phyloP scores from a whole-genome alignment of 2,797 vertebrate species.

The Moxostoma hubbsi region DNA sequence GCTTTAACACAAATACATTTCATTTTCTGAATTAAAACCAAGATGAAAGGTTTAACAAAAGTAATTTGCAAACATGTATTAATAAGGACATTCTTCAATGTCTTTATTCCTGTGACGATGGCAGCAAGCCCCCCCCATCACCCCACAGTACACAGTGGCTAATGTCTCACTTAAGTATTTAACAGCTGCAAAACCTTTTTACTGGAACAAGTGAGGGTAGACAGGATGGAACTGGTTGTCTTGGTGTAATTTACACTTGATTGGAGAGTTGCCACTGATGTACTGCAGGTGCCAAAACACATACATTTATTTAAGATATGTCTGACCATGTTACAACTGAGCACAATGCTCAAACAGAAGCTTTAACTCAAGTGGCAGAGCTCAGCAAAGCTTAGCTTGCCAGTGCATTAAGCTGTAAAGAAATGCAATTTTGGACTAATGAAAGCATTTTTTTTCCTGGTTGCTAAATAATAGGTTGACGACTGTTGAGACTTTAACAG shows the following conservation, averaged over 20 bases:
- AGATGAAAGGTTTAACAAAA: too few relatives aligned
- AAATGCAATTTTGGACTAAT: conserved; percentile 23
- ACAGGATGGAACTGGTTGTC: conserved; percentile 23
- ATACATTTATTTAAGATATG: conserved; percentile 12
- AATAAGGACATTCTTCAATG: conserved; percentile 18
- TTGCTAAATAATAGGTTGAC: conserved; percentile 38
- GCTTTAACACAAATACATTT: too few relatives aligned
- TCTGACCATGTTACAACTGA: conserved; percentile 25
- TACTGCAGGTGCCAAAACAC: conserved; percentile 35
- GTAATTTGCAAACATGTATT: background rate
- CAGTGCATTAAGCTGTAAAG: conserved; percentile 7
- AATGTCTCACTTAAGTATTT: conserved; percentile 30
- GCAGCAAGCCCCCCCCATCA: conserved; percentile 11
- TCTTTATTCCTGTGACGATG: background rate
- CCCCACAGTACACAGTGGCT: conserved; percentile 24
- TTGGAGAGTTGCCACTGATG: conserved; percentile 21
- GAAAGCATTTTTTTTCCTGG: conserved; percentile 1
- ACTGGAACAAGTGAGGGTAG: conserved; percentile 35
- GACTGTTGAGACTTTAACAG: conserved; percentile 49
- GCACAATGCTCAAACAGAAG: conserved; percentile 22
- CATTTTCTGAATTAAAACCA: too few relatives aligned
- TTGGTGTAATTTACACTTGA: background rate
- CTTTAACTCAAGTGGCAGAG: conserved; percentile 12
- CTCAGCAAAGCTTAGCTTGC: background rate
- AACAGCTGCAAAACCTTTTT: conserved; percentile 42